These are phyloP conservation scores for Ypsolopha sequella DNA, from an alignment of 2,888 invertebrate species.

Conservation along the genomic window DNA sequence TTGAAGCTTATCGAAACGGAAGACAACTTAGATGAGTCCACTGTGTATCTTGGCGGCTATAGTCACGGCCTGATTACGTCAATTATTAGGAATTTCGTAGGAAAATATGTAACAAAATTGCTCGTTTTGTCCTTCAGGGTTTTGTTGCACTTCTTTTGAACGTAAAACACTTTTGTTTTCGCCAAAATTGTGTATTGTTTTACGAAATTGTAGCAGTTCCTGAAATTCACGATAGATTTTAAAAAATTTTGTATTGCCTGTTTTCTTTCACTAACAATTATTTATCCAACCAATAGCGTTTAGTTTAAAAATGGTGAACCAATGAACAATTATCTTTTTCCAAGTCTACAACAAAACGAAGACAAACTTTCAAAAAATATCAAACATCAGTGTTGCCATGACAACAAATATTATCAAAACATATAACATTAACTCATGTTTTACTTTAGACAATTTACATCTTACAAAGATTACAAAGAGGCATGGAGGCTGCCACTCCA, in stretches of 20 bases:
- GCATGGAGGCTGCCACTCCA: too few relatives aligned
- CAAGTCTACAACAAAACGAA: conserved; percentile 10
- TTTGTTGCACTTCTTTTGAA: background rate
- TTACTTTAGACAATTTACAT: too few relatives aligned
- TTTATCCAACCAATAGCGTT: background rate
- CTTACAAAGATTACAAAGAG: too few relatives aligned
- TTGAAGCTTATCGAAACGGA: conserved; percentile 23
- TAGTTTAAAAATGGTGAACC: background rate
- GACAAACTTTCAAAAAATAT: conserved; percentile 1
- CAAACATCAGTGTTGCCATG: conserved; percentile 27
- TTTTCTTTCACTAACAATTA: too few relatives aligned
- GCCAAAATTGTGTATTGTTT: too few relatives aligned
- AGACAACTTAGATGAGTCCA: conserved; percentile 31
- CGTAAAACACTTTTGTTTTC: background rate
- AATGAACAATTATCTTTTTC: background rate
- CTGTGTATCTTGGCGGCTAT: conserved; percentile 32
- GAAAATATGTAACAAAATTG: conserved; percentile 6
- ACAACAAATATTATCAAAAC: conserved; percentile 11
- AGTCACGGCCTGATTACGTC: conserved; percentile 61
- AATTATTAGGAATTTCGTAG: conserved; percentile 27
- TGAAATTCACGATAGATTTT: too few relatives aligned
- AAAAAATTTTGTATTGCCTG: too few relatives aligned
- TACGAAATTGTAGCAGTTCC: too few relatives aligned
- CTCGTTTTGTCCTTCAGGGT: background rate
- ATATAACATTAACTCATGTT: too few relatives aligned